Conservation (phyloP, 2,797 vertebrate species). For the Heterohyrax brucei region DNA sequence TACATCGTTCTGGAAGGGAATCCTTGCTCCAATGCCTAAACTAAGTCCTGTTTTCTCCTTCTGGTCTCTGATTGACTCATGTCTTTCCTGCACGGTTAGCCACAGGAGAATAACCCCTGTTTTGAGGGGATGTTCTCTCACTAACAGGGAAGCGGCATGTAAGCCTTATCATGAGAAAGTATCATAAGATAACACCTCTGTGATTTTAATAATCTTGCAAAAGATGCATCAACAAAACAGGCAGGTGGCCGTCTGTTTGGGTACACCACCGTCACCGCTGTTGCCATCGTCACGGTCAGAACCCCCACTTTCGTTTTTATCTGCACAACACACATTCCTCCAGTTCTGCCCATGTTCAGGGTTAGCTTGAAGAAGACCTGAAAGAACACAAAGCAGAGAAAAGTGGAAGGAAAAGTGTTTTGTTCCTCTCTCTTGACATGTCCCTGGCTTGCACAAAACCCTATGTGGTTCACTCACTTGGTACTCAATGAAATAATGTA, state of each 20-base stretch:
- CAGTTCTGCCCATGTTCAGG: background rate
- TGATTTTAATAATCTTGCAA: background rate
- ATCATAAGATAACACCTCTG: background rate
- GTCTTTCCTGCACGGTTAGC: background rate
- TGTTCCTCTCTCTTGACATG: background rate
- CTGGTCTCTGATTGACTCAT: background rate
- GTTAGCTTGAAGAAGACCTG: background rate
- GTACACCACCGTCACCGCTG: background rate
- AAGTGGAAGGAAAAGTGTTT: background rate
- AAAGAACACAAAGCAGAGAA: background rate
- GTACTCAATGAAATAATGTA: conserved; percentile 76
- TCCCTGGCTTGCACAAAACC: background rate
- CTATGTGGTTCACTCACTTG: conserved; percentile 77
- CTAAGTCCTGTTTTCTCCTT: background rate
- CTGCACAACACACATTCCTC: background rate
- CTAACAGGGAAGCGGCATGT: background rate
- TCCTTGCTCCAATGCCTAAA: background rate
- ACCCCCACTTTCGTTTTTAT: background rate
- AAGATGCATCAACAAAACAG: rapidly evolving
- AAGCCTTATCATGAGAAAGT: background rate
- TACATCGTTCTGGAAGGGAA: conserved; percentile 65
- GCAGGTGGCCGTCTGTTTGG: background rate
- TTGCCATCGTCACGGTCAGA: background rate
- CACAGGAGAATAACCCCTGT: background rate
- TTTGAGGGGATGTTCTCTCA: background rate